phyloP scores from a whole-genome alignment of 92 coral and sea anemone genomes.

The Epizoanthus ramosus region DNA sequence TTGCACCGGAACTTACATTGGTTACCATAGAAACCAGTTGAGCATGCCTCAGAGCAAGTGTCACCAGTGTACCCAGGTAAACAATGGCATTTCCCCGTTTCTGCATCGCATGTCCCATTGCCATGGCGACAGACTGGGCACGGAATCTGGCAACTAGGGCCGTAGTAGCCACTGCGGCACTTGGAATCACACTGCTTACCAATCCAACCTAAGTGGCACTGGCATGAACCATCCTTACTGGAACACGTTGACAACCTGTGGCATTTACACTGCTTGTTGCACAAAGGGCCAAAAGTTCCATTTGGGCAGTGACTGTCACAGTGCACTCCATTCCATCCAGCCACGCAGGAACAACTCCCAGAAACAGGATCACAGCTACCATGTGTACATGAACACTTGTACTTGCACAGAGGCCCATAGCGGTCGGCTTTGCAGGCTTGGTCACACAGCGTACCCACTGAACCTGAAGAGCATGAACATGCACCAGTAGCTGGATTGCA shows the following conservation, averaged over 20 bases:
- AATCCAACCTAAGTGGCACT: constrained; percentile 73
- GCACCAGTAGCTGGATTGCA: constrained; percentile 78
- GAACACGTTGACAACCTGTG: constrained; percentile 57
- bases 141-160: constrained; percentile 52
- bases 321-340: constrained; percentile 12
- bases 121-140: constrained; percentile 72
- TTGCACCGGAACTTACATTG: constrained; percentile 57
- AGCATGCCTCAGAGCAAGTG: constrained; percentile 74
- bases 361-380: constrained; percentile 20
- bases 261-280: constrained; percentile 62
- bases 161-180: constrained; percentile 61
- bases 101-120: constrained; percentile 59
- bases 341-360: background rate
- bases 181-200: constrained; percentile 57
- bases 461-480: constrained; percentile 75
- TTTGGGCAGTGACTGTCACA: constrained; percentile 43
- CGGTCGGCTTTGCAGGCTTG: constrained; percentile 59
- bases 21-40: constrained; percentile 67
- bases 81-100: constrained; percentile 67
- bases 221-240: constrained; percentile 65
- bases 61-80: constrained; percentile 72
- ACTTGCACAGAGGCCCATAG: constrained; percentile 47
- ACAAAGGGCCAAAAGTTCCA: constrained; percentile 61
- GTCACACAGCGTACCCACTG: constrained; percentile 75
- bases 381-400: constrained; percentile 30